Evolutionary conservation across 2,113 vertebrate genomes (phyloP), one percentile per base, ranked within the genome.

Genomic region (Calidris pygmaea): DNA sequence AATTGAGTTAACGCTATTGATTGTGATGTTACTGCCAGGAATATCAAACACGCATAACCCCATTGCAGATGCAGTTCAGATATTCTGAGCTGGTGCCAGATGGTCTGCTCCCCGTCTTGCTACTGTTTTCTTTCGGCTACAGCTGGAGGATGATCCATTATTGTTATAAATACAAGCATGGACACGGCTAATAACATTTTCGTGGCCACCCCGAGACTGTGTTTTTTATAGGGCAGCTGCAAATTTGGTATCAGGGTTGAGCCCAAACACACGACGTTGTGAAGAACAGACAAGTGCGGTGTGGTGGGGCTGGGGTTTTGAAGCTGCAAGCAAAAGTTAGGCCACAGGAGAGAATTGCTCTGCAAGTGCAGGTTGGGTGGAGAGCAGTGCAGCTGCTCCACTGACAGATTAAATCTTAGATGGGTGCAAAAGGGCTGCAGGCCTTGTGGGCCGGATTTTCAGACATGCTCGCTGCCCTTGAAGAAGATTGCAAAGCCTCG

Each of bases 21-120:
- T 97, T 92, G 95, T 63, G 76, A 89, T 96, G 79, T 90, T 87
- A 91, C 73, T 94, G 93, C 80, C 86, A 91, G 92, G 92, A 97
- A 97, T 95, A 95, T 66, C 74, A 76, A 96, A 43, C 91, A 63
- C 3, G 3, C 72, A 45, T 94, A 92, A 88, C 72, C 93, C 62
- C 60, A 12, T 41, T 96, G 93, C 72, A 89, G 81, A 94, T 93
- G 55, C n/a, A 94, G 82, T 68, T 95, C 79, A 85, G 89, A 91
- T 93, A 91, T 27, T 96, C 60, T 96, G 88, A 94, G 79, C 88
- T 92, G 87, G 45, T 95, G 73, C 90, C 95, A 97, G 88, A 72
- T 94, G 87, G 65, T 95, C 94, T 97, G 72, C 60, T 97, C 89
- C 37, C 26, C 0, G 3, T 93, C 77, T 92, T 60, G 59, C 71